Conservation (phyloP, 2,113 vertebrate genomes). For the Murina feae region DNA sequence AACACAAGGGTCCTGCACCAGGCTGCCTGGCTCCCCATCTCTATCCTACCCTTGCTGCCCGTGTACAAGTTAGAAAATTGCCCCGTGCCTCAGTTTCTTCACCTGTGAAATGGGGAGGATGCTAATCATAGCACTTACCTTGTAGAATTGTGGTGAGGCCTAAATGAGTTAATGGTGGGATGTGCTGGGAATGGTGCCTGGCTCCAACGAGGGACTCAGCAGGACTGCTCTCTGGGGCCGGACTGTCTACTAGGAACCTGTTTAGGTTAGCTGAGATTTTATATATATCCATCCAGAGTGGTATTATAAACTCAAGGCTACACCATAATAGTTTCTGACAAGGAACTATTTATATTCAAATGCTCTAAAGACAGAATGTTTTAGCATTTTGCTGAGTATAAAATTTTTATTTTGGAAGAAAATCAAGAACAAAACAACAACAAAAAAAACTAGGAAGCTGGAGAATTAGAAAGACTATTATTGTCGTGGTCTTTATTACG, state of each 20-base stretch:
- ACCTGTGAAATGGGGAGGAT: background rate
- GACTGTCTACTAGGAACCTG: background rate
- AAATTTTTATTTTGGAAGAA: constrained; percentile 23
- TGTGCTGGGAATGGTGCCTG: background rate
- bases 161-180: rapidly evolving
- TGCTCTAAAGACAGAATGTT: background rate
- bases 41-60: background rate
- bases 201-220: background rate
- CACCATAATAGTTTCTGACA: background rate
- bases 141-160: background rate
- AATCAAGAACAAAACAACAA: background rate
- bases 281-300: background rate
- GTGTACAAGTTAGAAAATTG: background rate
- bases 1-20: background rate
- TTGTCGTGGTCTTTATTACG: background rate
- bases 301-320: background rate
- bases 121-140: background rate
- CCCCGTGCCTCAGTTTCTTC: background rate
- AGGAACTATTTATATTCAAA: background rate
- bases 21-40: background rate
- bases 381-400: background rate
- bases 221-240: background rate
- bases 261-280: background rate
- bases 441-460: background rate
- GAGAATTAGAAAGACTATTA: background rate